A percentile compares a stretch with the other conserved stretches of the same genome.
Evolutionary conservation across 2,888 invertebrate genomes (phyloP).

Genomic region (Galeopsomyia nigrocyanea): DNA sequence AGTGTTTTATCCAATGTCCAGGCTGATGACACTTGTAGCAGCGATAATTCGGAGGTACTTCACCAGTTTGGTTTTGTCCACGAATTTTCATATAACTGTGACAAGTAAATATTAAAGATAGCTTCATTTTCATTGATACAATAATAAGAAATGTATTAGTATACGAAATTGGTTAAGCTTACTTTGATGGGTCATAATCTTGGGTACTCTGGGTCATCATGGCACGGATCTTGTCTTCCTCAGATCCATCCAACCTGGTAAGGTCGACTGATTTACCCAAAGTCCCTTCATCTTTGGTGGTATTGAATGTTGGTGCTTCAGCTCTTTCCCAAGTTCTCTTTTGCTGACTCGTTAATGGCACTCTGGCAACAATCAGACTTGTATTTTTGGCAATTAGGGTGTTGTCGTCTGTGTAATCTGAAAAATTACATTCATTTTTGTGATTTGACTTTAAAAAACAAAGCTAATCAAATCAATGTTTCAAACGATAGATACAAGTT

Average conservation of each 20-base stretch:
- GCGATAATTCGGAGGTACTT: constrained; percentile 91
- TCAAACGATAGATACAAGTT: no score
- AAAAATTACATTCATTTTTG: constrained; percentile 52
- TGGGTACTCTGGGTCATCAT: constrained; percentile 98
- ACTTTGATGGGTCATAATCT: constrained; percentile 98
- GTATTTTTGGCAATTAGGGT: constrained; percentile 97
- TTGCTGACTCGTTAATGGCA: constrained; percentile 85
- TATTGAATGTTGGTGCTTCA: constrained; percentile 60
- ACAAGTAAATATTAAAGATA: constrained; percentile 14
- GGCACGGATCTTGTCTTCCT: constrained; percentile 97
- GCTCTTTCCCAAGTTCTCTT: constrained; percentile 83
- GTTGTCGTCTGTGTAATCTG: constrained; percentile 93
- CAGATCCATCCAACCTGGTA: constrained; percentile 90
- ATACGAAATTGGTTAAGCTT: constrained; percentile 72
- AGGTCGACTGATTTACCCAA: constrained; percentile 82
- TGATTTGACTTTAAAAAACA: neutral
- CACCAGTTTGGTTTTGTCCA: constrained; percentile 89
- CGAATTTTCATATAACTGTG: constrained; percentile 89
- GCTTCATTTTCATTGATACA: neutral
- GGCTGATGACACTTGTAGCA: constrained; percentile 95
- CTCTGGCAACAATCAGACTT: constrained; percentile 93
- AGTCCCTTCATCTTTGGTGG: constrained; percentile 62
- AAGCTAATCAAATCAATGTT: neutral
- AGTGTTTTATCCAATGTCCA: constrained; percentile 98
- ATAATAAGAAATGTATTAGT: constrained; percentile 2